These are phyloP conservation scores for Drosophila parabipectinata DNA, from an alignment of 1,140 invertebrate genomes.

Conservation along the genomic window DNA sequence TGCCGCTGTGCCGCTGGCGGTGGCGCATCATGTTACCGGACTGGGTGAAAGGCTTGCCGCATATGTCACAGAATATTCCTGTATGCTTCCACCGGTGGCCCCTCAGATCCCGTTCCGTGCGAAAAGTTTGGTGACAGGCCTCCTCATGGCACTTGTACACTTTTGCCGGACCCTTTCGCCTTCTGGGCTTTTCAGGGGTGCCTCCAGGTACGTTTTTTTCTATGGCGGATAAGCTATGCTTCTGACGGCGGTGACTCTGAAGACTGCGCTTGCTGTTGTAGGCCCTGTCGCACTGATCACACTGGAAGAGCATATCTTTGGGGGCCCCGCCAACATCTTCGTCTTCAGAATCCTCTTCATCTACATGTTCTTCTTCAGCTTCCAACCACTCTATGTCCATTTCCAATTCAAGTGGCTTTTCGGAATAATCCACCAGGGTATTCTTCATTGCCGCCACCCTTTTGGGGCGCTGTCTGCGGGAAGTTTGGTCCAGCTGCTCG, in stretches of 20 bases:
- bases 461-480: not conserved
- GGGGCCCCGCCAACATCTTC: slow-evolving; percentile 27
- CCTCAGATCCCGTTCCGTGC: slow-evolving; percentile 65
- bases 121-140: slow-evolving; percentile 66
- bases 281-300: slow-evolving; percentile 64
- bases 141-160: slow-evolving; percentile 56
- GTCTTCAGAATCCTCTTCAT: not conserved
- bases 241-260: slow-evolving; percentile 60
- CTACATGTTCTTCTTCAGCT: slow-evolving; percentile 7
- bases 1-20: slow-evolving; percentile 74
- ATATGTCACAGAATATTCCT: slow-evolving; percentile 78
- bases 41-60: slow-evolving; percentile 74
- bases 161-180: slow-evolving; percentile 41
- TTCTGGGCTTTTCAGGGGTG: slow-evolving; percentile 8
- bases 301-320: slow-evolving; percentile 70
- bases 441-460: slow-evolving; percentile 31
- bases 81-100: slow-evolving; percentile 78
- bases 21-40: slow-evolving; percentile 77
- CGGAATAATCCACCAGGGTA: slow-evolving; percentile 17
- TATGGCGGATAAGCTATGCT: slow-evolving; percentile 28
- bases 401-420: slow-evolving; percentile 28
- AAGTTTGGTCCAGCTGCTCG: slow-evolving; percentile 5
- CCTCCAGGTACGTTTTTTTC: not conserved
- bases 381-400: slow-evolving; percentile 18
- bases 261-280: slow-evolving; percentile 72